Evolutionary conservation across 2,113 vertebrate genomes (phyloP).

Genomic region (Tinamus guttatus): DNA sequence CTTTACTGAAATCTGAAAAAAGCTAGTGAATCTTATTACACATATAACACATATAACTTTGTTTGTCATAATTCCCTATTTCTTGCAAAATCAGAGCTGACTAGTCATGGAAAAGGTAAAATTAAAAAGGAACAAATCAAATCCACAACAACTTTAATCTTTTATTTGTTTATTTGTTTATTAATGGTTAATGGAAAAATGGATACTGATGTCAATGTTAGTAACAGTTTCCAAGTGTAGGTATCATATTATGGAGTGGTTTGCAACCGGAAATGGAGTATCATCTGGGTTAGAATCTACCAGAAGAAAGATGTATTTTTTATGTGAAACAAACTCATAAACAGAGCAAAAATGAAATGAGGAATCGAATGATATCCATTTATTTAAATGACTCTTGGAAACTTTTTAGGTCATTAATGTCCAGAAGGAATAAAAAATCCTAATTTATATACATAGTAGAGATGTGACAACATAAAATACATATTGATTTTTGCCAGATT

Average conservation of each 20-base stretch:
- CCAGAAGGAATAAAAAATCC: not conserved
- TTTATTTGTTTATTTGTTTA: not conserved
- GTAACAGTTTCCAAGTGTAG: not conserved
- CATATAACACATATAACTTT: too few relatives aligned
- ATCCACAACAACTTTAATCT: not conserved
- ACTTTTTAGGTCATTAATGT: not conserved
- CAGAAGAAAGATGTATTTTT: not conserved
- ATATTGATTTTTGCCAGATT: not conserved
- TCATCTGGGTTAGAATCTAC: not conserved
- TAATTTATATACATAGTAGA: not conserved
- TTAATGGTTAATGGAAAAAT: not conserved
- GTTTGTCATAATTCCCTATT: not conserved
- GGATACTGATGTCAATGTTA: not conserved
- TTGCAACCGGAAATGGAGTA: not conserved
- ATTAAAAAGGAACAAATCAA: not conserved
- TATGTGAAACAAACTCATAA: not conserved
- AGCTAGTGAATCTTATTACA: not conserved
- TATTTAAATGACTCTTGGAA: not conserved
- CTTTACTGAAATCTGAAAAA: not conserved
- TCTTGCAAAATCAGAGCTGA: not conserved
- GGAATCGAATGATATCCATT: not conserved
- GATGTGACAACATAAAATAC: not conserved
- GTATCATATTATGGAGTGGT: not conserved
- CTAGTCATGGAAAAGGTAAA: not conserved
- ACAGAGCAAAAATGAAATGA: not conserved